Evolutionary conservation across 2,797 vertebrate species (phyloP), one percentile per base, ranked within the genome.

Genomic region (Gephyroberyx darwinii): DNA sequence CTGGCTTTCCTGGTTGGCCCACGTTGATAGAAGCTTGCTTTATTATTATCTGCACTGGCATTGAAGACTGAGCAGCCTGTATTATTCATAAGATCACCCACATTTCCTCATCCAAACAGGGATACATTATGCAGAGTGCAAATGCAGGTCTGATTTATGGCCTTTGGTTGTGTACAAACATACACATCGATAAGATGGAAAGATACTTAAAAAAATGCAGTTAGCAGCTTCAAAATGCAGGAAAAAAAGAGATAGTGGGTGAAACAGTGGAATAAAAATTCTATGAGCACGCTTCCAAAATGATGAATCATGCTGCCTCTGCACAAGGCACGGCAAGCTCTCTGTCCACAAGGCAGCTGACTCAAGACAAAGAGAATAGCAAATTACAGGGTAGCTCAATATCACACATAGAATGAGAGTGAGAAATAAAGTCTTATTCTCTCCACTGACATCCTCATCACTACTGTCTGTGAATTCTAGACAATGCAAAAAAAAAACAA

Each of bases 81-180:
- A 96, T 97, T 96, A 97, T 96, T 97, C 95, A 97, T 97, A 94
- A 95, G 94, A 91, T 93, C 91, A 93, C 89, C 90, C 93, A 87
- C 89, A 94, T 94, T 88, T 92, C 93, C 91, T 91, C 93, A 93
- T 90, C 89, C 83, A 93, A 95, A 95, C 92, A 90, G 60, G 94
- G 93, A 94, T 94, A 93, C 94, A 96, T 95, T 95, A 95, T 94
- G 92, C 91, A 94, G 94, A 95, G 95, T 93, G 94, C 94, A 96
- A 95, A 95, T 93, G 93, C 91, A 90, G 91, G 89, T 94, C 93
- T 93, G 94, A 95, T 96, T 94, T 94, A 94, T 90, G 92, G 93
- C 89, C 82, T 93, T 93, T 91, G 91, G 92, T 93, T 92, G 90
- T 93, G 93, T 89, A 91, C 87, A 90, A 91, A 95, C 92, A 93